phyloP scores from a whole-genome alignment of 2,113 vertebrate species.

The Callocephalon fimbriatum region DNA sequence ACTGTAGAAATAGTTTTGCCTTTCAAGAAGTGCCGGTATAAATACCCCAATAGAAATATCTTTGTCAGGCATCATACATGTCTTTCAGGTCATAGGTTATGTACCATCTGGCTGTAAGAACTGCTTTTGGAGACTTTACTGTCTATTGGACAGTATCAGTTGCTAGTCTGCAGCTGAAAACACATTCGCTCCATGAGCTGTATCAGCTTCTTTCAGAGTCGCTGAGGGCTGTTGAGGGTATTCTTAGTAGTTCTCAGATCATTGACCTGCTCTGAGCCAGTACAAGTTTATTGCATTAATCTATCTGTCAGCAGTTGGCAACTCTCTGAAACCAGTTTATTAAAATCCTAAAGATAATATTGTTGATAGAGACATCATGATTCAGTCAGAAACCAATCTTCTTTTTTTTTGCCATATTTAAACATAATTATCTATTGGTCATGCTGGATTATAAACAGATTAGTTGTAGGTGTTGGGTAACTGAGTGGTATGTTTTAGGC shows the following conservation, averaged over 20 bases:
- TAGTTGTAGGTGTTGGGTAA: background rate
- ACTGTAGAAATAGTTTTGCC: background rate
- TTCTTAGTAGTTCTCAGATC: background rate
- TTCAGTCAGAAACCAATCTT: background rate
- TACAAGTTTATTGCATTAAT: constrained; percentile 1
- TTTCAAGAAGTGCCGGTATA: background rate
- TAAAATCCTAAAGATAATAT: background rate
- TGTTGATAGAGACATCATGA: background rate
- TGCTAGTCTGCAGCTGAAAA: background rate
- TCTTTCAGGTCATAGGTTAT: background rate
- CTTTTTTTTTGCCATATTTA: background rate
- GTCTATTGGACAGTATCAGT: background rate
- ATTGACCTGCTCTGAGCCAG: background rate
- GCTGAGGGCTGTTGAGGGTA: background rate
- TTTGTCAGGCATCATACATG: background rate
- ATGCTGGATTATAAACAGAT: background rate
- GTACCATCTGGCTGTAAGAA: background rate
- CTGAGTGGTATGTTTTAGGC: background rate
- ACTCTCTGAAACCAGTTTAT: background rate
- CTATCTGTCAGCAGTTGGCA: background rate
- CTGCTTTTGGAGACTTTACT: background rate
- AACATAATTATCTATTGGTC: background rate
- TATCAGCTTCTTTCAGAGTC: background rate
- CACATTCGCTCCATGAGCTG: background rate
- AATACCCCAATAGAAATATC: background rate